A percentile compares a stretch with the other conserved stretches of the same genome.
phyloP scores from a whole-genome alignment of 2,797 vertebrate species.

The Sitta carolinensis region DNA sequence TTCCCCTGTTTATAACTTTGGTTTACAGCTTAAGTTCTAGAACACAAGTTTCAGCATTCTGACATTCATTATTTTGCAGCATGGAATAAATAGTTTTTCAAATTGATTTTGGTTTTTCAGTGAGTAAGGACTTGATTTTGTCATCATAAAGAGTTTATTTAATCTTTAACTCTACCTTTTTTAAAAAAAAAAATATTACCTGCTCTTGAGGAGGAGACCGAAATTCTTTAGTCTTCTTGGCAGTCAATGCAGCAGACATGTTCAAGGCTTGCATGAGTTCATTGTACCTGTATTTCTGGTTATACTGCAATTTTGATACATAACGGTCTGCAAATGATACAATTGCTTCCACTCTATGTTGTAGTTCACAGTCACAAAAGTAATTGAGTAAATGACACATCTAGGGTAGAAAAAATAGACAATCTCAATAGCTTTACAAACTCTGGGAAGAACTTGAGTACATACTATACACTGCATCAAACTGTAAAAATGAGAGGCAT shows the following conservation, averaged over 20 bases:
- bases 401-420: conserved; percentile 70
- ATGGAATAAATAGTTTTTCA: neutral
- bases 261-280: conserved; percentile 98
- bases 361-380: conserved; percentile 98
- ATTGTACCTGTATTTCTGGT: conserved; percentile 98
- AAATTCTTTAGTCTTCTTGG: conserved; percentile 97
- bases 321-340: conserved; percentile 95
- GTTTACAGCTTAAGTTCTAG: neutral
- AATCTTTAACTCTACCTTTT: neutral
- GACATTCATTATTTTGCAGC: neutral
- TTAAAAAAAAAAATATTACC: conserved; percentile 78
- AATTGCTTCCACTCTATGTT: conserved; percentile 96
- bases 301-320: conserved; percentile 94
- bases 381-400: conserved; percentile 98
- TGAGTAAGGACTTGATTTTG: neutral
- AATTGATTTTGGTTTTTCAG: neutral
- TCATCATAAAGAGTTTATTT: neutral
- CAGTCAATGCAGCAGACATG: conserved; percentile 97
- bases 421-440: neutral
- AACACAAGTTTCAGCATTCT: neutral
- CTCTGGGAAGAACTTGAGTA: neutral
- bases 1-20: neutral
- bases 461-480: neutral
- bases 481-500: neutral
- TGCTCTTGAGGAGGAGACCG: conserved; percentile 98